Base-by-base conservation (phyloP, 2,888 invertebrate species). In the Dicyrtomina minuta region DNA sequence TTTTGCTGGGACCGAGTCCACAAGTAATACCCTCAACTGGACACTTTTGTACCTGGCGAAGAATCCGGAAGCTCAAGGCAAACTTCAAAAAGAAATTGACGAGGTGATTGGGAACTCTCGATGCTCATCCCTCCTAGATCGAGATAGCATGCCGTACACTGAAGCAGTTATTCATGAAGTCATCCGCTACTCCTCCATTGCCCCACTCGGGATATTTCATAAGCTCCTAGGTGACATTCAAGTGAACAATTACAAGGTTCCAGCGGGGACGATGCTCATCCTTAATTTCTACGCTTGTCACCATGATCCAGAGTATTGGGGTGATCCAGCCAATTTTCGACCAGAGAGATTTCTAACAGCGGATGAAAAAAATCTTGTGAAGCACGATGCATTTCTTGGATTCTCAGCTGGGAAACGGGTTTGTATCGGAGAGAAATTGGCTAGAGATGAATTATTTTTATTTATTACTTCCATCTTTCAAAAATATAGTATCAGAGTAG, bases 401-500 rank as follows among this genome's bases (percentile, higher is more conserved):
- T 78, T 78, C 46, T 65, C 62, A 13, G 58, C 68, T 13, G 77
- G 77, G 10, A 71, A 72, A 67, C 60, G 75, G 8, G 65, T 56
- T 20, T 76, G 77, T 53, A 33, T 73, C 2, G 77, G 77, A 20
- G 74, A 76, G 27, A 64, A 55, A 13, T 58, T 77, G 2, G 74
- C 74, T 1, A 61, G 70, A 13, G 74, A 75, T 33, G 74, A 73
- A 24, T 26, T 76, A 1, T 78, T 78, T 43, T 51, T 78, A 2
- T 76, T 74, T 59, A 59, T 72, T 10, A 71, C 75, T 0, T 71
- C 65, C n/a, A 65, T 78, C 6, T 72, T 78, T 41, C 78, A 78
- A 55, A 64, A 53, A 39, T 77, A 74, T 60, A 41, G 65, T 3
- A 59, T 77, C 13, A 24, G 8, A n/a, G 62, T 73, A 15, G 74